A percentile compares a stretch with the other conserved stretches of the same genome.
These are phyloP conservation scores for Stercorarius parasiticus DNA, from an alignment of 2,113 vertebrate species.

Conservation along the genomic window DNA sequence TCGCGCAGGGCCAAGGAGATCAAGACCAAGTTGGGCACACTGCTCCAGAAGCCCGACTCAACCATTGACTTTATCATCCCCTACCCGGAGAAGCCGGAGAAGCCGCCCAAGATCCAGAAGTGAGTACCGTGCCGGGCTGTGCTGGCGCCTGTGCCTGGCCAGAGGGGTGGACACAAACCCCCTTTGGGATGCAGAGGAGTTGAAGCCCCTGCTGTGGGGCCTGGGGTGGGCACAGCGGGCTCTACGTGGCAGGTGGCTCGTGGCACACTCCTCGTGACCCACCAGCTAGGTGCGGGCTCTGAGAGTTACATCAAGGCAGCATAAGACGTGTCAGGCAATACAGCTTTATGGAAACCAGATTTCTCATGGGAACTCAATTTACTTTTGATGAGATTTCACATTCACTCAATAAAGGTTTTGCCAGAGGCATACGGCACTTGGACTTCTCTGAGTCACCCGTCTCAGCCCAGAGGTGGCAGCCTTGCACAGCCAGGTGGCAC, in stretches of 20 bases:
- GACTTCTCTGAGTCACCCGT: neutral
- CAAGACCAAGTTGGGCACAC: slow-evolving; percentile 91
- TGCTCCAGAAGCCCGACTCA: slow-evolving; percentile 93
- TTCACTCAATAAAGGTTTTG: neutral
- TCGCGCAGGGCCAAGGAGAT: slow-evolving; percentile 92
- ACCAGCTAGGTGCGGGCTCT: accelerated
- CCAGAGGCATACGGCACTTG: neutral
- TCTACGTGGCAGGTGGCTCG: accelerated
- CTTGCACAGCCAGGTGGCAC: neutral
- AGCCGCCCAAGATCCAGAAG: slow-evolving; percentile 88
- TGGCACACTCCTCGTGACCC: accelerated
- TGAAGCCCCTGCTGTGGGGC: neutral
- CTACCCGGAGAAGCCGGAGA: slow-evolving; percentile 87
- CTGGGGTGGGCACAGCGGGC: neutral
- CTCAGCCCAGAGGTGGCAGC: neutral
- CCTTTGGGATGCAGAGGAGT: neutral
- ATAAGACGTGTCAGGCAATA: neutral
- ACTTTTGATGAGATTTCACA: neutral
- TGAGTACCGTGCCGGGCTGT: slow-evolving; percentile 62
- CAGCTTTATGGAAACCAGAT: neutral
- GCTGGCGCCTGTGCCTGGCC: accelerated
- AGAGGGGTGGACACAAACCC: neutral
- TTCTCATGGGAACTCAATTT: slow-evolving; percentile 34
- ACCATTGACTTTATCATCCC: slow-evolving; percentile 89
- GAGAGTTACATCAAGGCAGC: neutral